These are phyloP conservation scores for Cheilinus undulatus DNA, from an alignment of 2,113 vertebrate genomes.

Conservation along the genomic window DNA sequence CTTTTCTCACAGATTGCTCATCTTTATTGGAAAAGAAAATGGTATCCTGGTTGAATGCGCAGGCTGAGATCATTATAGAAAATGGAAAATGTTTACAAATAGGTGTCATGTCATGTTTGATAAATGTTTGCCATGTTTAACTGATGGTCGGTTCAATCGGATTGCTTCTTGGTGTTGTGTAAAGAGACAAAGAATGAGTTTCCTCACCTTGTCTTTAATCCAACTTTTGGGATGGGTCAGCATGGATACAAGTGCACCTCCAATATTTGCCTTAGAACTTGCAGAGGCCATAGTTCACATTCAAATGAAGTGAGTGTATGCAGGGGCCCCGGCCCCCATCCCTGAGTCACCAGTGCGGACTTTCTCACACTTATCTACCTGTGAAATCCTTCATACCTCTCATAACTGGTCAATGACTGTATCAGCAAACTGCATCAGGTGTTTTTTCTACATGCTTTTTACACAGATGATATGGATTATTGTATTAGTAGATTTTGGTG, in stretches of 20 bases:
- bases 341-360: conserved; percentile 94
- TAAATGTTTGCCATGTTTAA: conserved; percentile 75
- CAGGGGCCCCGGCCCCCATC: conserved; percentile 90
- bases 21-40: conserved; percentile 69
- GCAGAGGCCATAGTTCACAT: conserved; percentile 99
- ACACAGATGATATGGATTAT: conserved; percentile 99
- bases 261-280: conserved; percentile 98
- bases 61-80: conserved; percentile 72
- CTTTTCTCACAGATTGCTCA: conserved; percentile 77
- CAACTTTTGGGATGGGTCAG: conserved; percentile 85
- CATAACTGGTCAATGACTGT: conserved; percentile 99
- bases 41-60: conserved; percentile 66
- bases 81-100: conserved; percentile 82
- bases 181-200: conserved; percentile 72
- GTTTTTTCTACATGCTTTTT: conserved; percentile 99
- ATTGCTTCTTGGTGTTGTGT: conserved; percentile 64
- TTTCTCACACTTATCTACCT: conserved; percentile 99
- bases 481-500: conserved; percentile 97
- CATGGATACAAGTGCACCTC: conserved; percentile 96
- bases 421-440: conserved; percentile 99
- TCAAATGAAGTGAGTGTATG: conserved; percentile 98
- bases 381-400: conserved; percentile 99
- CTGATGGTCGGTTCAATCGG: conserved; percentile 62
- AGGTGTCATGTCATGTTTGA: conserved; percentile 73
- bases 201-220: conserved; percentile 69